Base-by-base conservation (phyloP, 2,113 vertebrate genomes). In the Donacobius atricapilla region DNA sequence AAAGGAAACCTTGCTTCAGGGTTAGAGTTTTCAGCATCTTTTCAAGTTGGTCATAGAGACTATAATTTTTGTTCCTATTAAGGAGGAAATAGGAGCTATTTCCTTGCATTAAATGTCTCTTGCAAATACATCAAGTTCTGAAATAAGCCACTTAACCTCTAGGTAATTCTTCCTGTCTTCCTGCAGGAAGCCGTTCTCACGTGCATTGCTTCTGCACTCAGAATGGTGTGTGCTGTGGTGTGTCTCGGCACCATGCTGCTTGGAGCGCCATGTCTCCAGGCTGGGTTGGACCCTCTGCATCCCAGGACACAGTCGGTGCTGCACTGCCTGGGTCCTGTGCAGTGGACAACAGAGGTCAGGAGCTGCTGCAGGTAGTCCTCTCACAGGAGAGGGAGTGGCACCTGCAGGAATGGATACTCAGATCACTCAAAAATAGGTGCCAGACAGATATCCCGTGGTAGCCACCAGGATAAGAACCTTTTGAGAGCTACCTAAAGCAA, bases 361-460 rank as follows among this genome's bases (percentile, higher is more conserved):
- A 70, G 20, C 2, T 47, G 24, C 35, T n/a, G 8, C 27, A 77
- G n/a, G 30, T 7, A 13, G 8, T 23, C 24, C 30, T 15, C 9
- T 63, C 18, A 19, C 19, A 75, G 61, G 7, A 60, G 13, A 65
- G 9, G 23, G 19, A 44, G 17, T 17, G 8, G 13, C 16, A 83
- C 6, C 17, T 40, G 16, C 6, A n/a, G 50, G 19, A 50, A 24
- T 27, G n/a, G 53, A 28, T 42, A 6, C 14, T 33, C 31, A 50
- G 10, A 31, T 8, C 9, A 3, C 60, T 51, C 21, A 63, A 18
- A 50, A 47, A 42, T 2, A 63, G 28, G 6, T 33, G 15, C 27
- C 68, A 18, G 6, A 8, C 4, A 2, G 0, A 23, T 39, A 11
- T 37, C 14, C 13, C 15, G 33, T 4, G 0, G 6, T 28, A 57